Evolutionary conservation across 2,888 invertebrate species (phyloP).

Genomic region (Nemurella pictetii): DNA sequence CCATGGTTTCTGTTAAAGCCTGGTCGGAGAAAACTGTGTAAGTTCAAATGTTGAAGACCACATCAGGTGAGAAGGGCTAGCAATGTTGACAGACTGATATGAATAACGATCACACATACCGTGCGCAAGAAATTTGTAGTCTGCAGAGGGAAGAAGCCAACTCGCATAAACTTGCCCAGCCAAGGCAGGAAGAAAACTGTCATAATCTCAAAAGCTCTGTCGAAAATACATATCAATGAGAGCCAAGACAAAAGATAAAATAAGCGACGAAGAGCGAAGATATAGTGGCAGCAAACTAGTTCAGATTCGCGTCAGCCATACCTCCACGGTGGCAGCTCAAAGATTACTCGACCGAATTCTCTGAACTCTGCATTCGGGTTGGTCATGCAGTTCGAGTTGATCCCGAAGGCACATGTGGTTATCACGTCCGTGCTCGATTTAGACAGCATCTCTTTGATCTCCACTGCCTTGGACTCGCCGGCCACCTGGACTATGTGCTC

Average conservation of each 20-base stretch:
- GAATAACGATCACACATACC: conserved; percentile 15
- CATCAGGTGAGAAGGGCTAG: too few relatives aligned
- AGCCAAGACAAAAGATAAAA: too few relatives aligned
- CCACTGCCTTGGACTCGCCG: conserved; percentile 7
- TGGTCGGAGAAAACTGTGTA: too few relatives aligned
- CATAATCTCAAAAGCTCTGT: conserved; percentile 27
- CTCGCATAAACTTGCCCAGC: background rate
- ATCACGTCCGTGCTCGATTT: conserved; percentile 33
- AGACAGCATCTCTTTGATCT: conserved; percentile 35
- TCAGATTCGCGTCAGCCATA: background rate
- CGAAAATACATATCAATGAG: too few relatives aligned
- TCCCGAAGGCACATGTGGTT: conserved; percentile 33
- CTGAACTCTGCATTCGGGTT: conserved; percentile 33
- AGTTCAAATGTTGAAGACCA: too few relatives aligned
- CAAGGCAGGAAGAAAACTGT: conserved; percentile 26
- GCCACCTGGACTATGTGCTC: conserved; percentile 12
- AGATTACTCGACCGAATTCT: conserved; percentile 24
- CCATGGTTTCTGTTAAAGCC: conserved; percentile 26
- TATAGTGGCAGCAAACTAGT: background rate
- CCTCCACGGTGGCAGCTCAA: background rate
- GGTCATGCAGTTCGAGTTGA: conserved; percentile 30
- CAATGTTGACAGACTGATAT: background rate
- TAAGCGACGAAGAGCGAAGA: too few relatives aligned
- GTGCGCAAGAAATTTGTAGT: conserved; percentile 16
- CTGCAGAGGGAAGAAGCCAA: conserved; percentile 28